These are phyloP conservation scores for Dasypogon diadema DNA, from an alignment of 2,888 invertebrate species.

Conservation along the genomic window DNA sequence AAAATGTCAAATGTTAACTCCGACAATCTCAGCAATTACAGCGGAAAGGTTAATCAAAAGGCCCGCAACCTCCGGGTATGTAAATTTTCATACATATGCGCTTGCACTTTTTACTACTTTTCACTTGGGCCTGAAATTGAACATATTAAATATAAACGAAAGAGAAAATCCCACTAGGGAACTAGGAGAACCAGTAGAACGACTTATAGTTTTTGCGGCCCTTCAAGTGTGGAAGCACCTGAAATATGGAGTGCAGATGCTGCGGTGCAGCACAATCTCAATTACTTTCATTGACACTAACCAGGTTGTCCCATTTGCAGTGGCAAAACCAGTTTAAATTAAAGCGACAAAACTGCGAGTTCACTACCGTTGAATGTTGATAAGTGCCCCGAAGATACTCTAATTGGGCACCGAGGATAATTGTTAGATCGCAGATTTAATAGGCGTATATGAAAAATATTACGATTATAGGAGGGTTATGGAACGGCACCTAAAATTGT, in stretches of 20 bases:
- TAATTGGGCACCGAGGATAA: conserved; percentile 7
- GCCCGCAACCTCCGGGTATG: conserved; percentile 31
- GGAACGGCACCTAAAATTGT: conserved; percentile 33
- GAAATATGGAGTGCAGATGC: background rate
- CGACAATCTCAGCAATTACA: conserved; percentile 15
- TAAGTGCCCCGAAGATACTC: conserved; percentile 13
- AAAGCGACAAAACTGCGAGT: conserved; percentile 33
- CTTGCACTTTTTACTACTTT: conserved; percentile 48
- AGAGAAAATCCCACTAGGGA: conserved; percentile 41
- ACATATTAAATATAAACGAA: conserved; percentile 24
- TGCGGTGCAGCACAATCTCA: background rate
- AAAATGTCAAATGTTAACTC: conserved; percentile 48
- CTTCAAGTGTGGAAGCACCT: conserved; percentile 28
- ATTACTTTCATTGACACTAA: conserved; percentile 42
- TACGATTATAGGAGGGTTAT: background rate
- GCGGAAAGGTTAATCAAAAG: conserved; percentile 36
- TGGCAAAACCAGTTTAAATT: conserved; percentile 30
- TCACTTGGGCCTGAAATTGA: background rate
- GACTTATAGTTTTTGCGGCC: conserved; percentile 44
- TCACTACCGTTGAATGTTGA: conserved; percentile 17
- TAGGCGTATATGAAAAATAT: background rate
- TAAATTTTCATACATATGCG: conserved; percentile 7
- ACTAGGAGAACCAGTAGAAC: conserved; percentile 43
- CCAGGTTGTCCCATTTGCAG: background rate
- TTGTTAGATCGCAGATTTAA: conserved; percentile 25